Evolutionary conservation across 2,797 vertebrate genomes (phyloP).

Genomic region (Chaetodon trifasciatus): DNA sequence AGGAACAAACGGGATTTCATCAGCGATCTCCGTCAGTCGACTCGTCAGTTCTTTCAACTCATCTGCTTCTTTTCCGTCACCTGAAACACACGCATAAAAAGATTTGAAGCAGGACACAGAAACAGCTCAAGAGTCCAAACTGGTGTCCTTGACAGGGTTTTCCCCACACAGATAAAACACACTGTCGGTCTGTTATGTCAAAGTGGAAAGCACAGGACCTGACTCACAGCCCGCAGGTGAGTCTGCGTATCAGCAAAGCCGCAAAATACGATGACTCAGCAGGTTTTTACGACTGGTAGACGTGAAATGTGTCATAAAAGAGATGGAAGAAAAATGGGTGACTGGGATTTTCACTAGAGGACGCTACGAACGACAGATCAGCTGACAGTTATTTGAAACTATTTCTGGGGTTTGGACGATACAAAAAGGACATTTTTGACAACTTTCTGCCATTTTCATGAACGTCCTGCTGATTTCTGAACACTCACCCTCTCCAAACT

Average conservation of each 20-base stretch:
- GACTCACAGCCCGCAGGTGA: background rate
- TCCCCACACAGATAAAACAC: background rate
- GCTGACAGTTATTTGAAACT: no score
- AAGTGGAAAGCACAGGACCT: background rate
- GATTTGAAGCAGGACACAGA: background rate
- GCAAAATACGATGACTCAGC: background rate
- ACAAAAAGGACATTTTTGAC: background rate
- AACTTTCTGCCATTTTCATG: background rate
- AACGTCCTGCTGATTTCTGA: background rate
- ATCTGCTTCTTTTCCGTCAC: accelerated
- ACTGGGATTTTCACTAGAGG: background rate
- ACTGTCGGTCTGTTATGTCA: background rate
- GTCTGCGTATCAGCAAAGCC: background rate
- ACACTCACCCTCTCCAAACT: accelerated
- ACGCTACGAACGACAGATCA: no score
- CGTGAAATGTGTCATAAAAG: background rate
- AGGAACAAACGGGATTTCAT: constrained; percentile 58
- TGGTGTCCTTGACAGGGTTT: background rate
- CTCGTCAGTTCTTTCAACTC: constrained; percentile 25
- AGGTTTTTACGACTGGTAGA: background rate
- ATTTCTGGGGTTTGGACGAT: background rate
- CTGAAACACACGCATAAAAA: background rate
- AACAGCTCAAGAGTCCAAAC: background rate
- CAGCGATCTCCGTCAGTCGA: constrained; percentile 60
- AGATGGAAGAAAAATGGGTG: background rate